Percentiles rank a stretch among this genome's conserved stretches.
Evolutionary conservation across 2,888 invertebrate genomes (phyloP).

Genomic region (Hermaeophaga mercurialis): DNA sequence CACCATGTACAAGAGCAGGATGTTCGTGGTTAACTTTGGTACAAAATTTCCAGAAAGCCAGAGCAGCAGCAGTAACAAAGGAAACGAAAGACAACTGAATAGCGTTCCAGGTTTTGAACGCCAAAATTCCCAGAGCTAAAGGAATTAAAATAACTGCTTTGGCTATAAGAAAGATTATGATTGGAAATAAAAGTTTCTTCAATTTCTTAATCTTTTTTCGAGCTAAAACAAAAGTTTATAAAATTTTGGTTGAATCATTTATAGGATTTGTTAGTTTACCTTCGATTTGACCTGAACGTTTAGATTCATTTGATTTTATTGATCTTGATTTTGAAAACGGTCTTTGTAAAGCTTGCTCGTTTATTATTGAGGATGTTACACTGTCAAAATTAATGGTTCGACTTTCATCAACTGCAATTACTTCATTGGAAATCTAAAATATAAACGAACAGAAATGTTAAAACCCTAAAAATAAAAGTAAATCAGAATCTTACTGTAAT

Average conservation of each 20-base stretch:
- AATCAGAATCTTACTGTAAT: too few species aligned
- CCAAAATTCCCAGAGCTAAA: conserved; percentile 80
- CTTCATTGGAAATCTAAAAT: too few species aligned
- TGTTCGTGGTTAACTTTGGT: conserved; percentile 66
- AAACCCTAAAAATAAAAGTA: too few species aligned
- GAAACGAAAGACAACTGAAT: conserved; percentile 86
- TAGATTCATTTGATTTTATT: neutral
- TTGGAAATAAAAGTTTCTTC: conserved; percentile 83
- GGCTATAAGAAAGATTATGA: conserved; percentile 79
- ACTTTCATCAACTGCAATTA: too few species aligned
- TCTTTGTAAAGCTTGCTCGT: too few species aligned
- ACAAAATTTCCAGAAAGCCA: conserved; percentile 87
- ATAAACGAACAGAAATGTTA: too few species aligned
- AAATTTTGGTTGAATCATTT: too few species aligned
- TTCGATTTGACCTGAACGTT: conserved; percentile 4
- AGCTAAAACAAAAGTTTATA: conserved; percentile 16
- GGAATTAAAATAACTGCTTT: conserved; percentile 87
- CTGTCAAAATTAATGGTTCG: too few species aligned
- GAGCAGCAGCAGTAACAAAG: conserved; percentile 79
- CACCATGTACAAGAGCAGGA: conserved; percentile 38
- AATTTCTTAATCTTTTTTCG: conserved; percentile 69
- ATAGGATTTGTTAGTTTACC: neutral
- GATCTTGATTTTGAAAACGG: neutral
- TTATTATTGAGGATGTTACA: too few species aligned
- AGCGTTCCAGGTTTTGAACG: conserved; percentile 86